Conservation (phyloP, 2,888 invertebrate genomes). For the Iphiclides podalirius region DNA sequence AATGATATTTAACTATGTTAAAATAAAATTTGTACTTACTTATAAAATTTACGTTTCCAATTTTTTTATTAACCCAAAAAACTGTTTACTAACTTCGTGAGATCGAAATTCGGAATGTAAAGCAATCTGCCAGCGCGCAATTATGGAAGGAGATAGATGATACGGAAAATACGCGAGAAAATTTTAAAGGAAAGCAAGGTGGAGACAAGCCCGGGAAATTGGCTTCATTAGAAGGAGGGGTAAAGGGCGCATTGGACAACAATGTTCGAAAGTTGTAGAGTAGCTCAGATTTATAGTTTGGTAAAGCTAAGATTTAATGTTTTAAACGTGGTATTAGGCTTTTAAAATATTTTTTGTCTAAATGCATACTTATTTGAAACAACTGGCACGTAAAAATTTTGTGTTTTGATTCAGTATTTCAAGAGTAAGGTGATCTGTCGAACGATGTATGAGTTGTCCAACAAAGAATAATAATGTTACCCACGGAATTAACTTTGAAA, state of each 20-base stretch:
- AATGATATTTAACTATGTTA: no score
- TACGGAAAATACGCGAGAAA: constrained; percentile 74
- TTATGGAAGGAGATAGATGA: constrained; percentile 71
- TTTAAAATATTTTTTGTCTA: no score
- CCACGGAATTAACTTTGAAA: no score
- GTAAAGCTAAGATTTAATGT: constrained; percentile 68
- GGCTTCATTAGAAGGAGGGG: constrained; percentile 75
- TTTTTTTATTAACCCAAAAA: no score
- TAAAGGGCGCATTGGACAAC: constrained; percentile 43
- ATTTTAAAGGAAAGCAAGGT: constrained; percentile 73
- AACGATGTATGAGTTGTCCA: no score
- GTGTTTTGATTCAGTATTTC: no score
- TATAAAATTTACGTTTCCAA: no score
- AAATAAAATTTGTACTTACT: no score
- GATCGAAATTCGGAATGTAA: constrained; percentile 71
- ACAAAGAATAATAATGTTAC: no score
- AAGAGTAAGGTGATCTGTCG: no score
- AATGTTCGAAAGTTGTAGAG: constrained; percentile 44
- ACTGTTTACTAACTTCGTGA: constrained; percentile 66
- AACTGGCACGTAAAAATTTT: no score
- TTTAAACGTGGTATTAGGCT: neutral
- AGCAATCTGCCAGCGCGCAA: constrained; percentile 72
- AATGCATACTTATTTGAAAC: no score
- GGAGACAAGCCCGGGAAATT: constrained; percentile 68
- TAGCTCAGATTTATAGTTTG: constrained; percentile 34